Evolutionary conservation across 2,888 invertebrate genomes (phyloP), one percentile per base, ranked within the genome.

Genomic region (Margaritifera margaritifera): DNA sequence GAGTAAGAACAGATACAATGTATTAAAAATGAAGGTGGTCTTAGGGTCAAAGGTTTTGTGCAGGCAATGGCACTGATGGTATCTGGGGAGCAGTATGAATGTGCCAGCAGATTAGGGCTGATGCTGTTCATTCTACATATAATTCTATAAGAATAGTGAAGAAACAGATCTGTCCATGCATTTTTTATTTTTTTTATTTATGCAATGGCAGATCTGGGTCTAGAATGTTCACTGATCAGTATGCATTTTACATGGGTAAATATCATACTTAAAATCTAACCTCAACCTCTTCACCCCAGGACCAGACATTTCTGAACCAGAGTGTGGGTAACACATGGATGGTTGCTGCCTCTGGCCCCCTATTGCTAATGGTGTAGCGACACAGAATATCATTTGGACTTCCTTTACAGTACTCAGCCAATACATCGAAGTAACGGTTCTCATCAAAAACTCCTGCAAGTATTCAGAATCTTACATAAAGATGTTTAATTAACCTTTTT

Each of bases 241-340:
- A 15, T 11, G 42, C 15, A 15, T 42, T 42, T 42, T 42, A 42
- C 24, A 56, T 15, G 11, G 24, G 8, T 42, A 31, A 0, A 31
- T 31, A 31, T 18, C 22, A 8, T 8, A 55, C 11, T 11, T 22
- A 24, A 56, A 56, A 42, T 2, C 82, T 81, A 72, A 87, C 87
- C 70, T 88, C 87, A 75, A 85, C 85, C 1, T 80, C 80, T 31
- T 84, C 80, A 18, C 88, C 88, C 87, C 86, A 86, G 6, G 81
- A 80, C 86, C 86, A 86, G 52, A 81, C 79, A 67, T 86, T 86
- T 55, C 90, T 80, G 74, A 82, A 89, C 89, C 89, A 90, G 2
- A 89, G 69, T 6, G 84, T 85, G 0, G 89, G 90, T 19, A 90
- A 68, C 19, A 89, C 80, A 72, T 89, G 88, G 5, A 90, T 75